Percentiles rank a stretch among this genome's conserved stretches.
Evolutionary conservation across 2,797 vertebrate species (phyloP).

Genomic region (Allenopithecus nigroviridis): DNA sequence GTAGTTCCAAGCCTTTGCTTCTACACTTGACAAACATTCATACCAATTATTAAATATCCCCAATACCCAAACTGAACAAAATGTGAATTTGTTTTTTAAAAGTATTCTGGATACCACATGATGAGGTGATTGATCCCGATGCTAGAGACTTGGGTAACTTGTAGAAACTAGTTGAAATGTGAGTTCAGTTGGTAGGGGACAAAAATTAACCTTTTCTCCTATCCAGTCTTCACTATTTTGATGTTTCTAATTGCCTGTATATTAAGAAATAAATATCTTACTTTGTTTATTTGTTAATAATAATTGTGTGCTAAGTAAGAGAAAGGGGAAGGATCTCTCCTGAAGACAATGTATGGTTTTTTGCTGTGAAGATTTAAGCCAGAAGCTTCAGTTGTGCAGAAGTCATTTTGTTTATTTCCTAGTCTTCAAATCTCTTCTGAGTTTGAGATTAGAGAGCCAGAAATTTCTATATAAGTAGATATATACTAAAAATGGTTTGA

Average conservation of each 20-base stretch:
- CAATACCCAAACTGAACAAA: not conserved
- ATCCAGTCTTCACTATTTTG: not conserved
- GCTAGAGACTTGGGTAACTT: not conserved
- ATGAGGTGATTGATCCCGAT: not conserved
- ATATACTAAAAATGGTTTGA: not conserved
- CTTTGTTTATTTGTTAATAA: not conserved
- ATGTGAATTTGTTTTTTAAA: not conserved
- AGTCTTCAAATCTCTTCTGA: not conserved
- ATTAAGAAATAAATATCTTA: not conserved
- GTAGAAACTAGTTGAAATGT: not conserved
- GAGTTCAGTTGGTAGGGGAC: not conserved
- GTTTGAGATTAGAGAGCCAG: not conserved
- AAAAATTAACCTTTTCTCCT: not conserved
- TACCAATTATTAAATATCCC: not conserved
- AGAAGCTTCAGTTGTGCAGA: not conserved
- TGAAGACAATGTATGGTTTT: not conserved
- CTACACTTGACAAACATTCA: not conserved
- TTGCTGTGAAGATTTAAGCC: not conserved
- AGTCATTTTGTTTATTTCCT: not conserved
- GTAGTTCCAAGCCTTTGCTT: not conserved
- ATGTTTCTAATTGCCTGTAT: not conserved
- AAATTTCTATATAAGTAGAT: not conserved
- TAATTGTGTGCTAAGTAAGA: not conserved
- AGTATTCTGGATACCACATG: not conserved
- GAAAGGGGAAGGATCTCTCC: not conserved